Evolutionary conservation across 2,113 vertebrate species (phyloP).

Genomic region (Procavia capensis): DNA sequence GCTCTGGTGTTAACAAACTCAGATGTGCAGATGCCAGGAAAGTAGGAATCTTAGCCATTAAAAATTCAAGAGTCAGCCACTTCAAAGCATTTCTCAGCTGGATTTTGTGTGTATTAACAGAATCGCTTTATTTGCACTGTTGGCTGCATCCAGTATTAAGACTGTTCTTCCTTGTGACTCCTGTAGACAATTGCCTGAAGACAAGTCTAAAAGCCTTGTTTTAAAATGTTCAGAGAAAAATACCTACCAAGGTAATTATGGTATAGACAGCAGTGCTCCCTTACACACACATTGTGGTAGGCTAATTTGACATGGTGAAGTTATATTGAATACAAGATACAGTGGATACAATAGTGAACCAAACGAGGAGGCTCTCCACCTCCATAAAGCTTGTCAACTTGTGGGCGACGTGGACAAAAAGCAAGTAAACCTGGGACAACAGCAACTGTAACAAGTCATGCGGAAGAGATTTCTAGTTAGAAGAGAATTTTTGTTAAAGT

Average conservation of each 20-base stretch:
- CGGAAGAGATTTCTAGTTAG: neutral
- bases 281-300: too few species aligned
- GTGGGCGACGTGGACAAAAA: neutral
- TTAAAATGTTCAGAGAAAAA: neutral
- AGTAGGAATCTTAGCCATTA: neutral
- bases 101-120: neutral
- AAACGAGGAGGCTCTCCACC: neutral
- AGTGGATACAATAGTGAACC: too few species aligned
- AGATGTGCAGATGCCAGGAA: neutral
- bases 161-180: neutral
- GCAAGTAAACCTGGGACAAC: neutral
- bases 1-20: neutral
- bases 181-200: neutral
- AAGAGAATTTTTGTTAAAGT: too few species aligned
- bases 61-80: neutral
- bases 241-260: neutral
- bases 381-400: neutral
- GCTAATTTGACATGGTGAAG: neutral
- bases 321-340: accelerated
- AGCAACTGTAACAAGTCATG: too few species aligned
- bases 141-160: neutral
- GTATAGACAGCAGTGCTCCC: neutral
- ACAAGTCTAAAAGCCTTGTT: neutral
- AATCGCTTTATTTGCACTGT: neutral
- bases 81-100: neutral